phyloP scores from a whole-genome alignment of 2,797 vertebrate genomes.

The Darevskia mixta region DNA sequence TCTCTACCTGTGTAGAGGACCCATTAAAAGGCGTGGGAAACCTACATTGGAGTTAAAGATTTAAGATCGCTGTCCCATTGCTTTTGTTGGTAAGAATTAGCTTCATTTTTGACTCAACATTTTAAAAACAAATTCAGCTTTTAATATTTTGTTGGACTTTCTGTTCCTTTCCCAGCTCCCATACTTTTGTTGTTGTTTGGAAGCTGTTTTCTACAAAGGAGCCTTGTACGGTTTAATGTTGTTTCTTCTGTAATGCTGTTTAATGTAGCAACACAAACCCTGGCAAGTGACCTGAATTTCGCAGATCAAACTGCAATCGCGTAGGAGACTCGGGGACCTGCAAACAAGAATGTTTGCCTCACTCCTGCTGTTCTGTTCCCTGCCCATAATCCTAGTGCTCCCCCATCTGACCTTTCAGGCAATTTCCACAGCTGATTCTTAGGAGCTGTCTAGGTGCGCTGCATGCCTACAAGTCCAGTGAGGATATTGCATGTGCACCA shows the following conservation, averaged over 20 bases:
- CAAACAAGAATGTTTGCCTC: slow-evolving; percentile 73
- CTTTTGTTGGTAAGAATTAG: neutral
- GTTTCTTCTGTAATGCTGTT: slow-evolving; percentile 72
- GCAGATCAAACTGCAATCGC: slow-evolving; percentile 74
- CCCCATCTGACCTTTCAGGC: slow-evolving; percentile 71
- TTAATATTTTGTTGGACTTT: slow-evolving; percentile 50
- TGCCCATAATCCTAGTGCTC: slow-evolving; percentile 76
- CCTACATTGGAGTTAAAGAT: slow-evolving; percentile 27
- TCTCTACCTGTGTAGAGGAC: no score
- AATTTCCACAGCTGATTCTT: slow-evolving; percentile 67
- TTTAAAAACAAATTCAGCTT: slow-evolving; percentile 39
- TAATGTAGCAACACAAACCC: slow-evolving; percentile 78
- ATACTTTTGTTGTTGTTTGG: slow-evolving; percentile 7
- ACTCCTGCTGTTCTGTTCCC: slow-evolving; percentile 69
- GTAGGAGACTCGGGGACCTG: slow-evolving; percentile 65
- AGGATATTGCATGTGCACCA: slow-evolving; percentile 66
- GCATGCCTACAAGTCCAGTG: slow-evolving; percentile 54
- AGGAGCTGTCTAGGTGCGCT: slow-evolving; percentile 52
- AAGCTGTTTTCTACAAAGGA: slow-evolving; percentile 54
- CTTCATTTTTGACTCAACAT: slow-evolving; percentile 58
- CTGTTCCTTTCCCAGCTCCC: neutral
- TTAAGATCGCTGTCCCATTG: slow-evolving; percentile 26
- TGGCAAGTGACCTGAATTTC: slow-evolving; percentile 80
- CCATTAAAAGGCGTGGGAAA: neutral
- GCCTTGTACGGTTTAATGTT: slow-evolving; percentile 54